phyloP scores from a whole-genome alignment of 2,888 invertebrate genomes.

The Acrocyrtus sp. region DNA sequence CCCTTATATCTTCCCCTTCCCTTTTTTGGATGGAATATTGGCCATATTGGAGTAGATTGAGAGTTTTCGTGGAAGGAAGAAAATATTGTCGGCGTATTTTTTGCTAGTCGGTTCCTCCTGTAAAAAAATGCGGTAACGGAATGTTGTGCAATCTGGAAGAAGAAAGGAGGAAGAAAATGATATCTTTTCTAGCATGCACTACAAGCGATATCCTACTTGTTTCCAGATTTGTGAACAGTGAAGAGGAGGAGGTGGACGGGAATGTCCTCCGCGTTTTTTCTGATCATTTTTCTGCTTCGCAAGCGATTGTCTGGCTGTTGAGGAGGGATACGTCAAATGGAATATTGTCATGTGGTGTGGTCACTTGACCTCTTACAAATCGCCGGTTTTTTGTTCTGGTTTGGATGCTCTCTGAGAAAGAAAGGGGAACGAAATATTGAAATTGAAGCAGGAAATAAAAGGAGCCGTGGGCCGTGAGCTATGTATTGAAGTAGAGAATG shows the following conservation, averaged over 20 bases:
- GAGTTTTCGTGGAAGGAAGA: neutral
- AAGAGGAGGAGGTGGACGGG: constrained; percentile 36
- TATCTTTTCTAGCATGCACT: too few species aligned
- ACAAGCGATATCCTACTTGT: constrained; percentile 7
- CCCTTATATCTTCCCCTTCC: constrained; percentile 23
- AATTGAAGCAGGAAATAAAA: too few species aligned
- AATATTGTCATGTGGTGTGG: constrained; percentile 8
- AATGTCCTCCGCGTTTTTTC: constrained; percentile 17
- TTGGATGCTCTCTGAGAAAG: too few species aligned
- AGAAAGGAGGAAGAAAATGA: neutral
- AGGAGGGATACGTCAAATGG: constrained; percentile 1
- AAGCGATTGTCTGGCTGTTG: constrained; percentile 8
- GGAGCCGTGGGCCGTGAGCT: too few species aligned
- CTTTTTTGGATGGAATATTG: constrained; percentile 8
- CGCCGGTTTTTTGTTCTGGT: too few species aligned
- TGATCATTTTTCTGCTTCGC: constrained; percentile 7
- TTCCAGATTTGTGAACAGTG: constrained; percentile 34
- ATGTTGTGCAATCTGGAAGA: constrained; percentile 13
- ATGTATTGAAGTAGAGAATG: too few species aligned
- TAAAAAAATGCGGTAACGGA: constrained; percentile 5
- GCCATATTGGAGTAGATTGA: constrained; percentile 10
- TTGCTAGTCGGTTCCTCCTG: neutral
- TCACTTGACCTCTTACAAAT: constrained; percentile 29
- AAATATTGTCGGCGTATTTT: neutral
- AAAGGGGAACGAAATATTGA: too few species aligned